Percentiles rank a stretch among this genome's conserved stretches.
Evolutionary conservation across 2,113 vertebrate species (phyloP).

Genomic region (Peromyscus maniculatus): DNA sequence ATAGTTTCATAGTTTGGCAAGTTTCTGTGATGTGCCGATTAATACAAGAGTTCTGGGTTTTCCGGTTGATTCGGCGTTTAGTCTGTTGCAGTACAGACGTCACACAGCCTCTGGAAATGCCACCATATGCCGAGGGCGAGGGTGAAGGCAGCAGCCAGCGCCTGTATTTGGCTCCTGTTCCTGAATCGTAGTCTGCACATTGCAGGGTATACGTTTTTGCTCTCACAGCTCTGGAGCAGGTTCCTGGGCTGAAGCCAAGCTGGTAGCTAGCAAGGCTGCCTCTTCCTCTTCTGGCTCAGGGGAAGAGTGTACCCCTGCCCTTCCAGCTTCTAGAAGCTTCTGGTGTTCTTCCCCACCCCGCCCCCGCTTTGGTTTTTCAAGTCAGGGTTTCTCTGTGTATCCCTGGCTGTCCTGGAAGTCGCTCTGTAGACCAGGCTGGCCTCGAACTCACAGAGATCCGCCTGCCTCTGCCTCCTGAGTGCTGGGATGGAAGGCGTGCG

Average conservation of each 20-base stretch:
- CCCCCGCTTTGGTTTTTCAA: background rate
- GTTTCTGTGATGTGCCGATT: background rate
- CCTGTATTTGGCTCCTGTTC: background rate
- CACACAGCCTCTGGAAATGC: background rate
- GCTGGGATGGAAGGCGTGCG: background rate
- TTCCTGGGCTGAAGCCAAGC: background rate
- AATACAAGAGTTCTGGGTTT: background rate
- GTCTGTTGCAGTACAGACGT: accelerated
- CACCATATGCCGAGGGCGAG: background rate
- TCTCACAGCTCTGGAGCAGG: background rate
- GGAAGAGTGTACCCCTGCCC: background rate
- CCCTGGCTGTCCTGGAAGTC: background rate
- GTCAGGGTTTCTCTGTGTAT: background rate
- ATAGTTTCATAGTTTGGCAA: background rate
- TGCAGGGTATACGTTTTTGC: background rate
- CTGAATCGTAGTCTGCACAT: background rate
- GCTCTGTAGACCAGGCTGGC: background rate
- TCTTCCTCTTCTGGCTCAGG: background rate
- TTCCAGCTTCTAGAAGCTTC: slow-evolving; percentile 2
- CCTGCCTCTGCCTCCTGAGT: background rate
- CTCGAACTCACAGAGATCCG: background rate
- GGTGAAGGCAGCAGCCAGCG: background rate
- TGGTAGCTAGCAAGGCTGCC: background rate
- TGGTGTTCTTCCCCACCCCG: background rate
- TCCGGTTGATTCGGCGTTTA: background rate